A percentile compares a stretch with the other conserved stretches of the same genome.
Evolutionary conservation across 92 coral and sea anemone species (phyloP).

Genomic region (Porites lobata): DNA sequence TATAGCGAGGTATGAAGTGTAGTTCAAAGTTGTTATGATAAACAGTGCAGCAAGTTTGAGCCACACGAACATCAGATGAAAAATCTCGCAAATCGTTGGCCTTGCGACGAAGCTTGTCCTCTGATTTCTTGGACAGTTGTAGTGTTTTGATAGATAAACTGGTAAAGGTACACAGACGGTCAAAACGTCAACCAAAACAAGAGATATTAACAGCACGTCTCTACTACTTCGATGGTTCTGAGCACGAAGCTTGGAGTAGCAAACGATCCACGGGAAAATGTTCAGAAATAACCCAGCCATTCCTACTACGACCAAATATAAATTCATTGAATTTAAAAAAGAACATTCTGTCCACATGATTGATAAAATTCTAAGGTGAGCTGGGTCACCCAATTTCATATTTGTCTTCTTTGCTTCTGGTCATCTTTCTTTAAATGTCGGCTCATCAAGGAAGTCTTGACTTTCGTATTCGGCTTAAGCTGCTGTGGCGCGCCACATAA

Average conservation of each 20-base stretch:
- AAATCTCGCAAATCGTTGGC: slow-evolving; percentile 88
- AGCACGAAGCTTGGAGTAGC: slow-evolving; percentile 66
- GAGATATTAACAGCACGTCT: slow-evolving; percentile 78
- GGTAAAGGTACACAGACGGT: slow-evolving; percentile 81
- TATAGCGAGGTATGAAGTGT: slow-evolving; percentile 82
- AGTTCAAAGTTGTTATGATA: slow-evolving; percentile 80
- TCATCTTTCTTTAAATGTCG: too few species aligned
- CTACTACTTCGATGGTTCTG: slow-evolving; percentile 65
- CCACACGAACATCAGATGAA: slow-evolving; percentile 86
- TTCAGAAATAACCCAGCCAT: slow-evolving; percentile 67
- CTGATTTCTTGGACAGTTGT: slow-evolving; percentile 24
- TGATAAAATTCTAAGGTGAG: background rate
- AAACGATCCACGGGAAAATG: slow-evolving; percentile 78
- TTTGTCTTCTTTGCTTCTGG: too few species aligned
- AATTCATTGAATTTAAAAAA: slow-evolving; percentile 69
- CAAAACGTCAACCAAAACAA: slow-evolving; percentile 69
- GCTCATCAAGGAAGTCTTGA: too few species aligned
- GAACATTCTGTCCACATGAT: slow-evolving; percentile 19
- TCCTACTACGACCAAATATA: slow-evolving; percentile 67
- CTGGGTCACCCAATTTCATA: background rate
- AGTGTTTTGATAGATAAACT: slow-evolving; percentile 66
- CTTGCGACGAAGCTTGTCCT: slow-evolving; percentile 23
- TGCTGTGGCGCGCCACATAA: background rate
- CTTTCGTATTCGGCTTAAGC: too few species aligned
- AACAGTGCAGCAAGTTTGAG: slow-evolving; percentile 81